Percentiles rank a stretch among this genome's conserved stretches.
phyloP scores from a whole-genome alignment of 2,797 vertebrate species.

The Pseudotriccus pelzelni region DNA sequence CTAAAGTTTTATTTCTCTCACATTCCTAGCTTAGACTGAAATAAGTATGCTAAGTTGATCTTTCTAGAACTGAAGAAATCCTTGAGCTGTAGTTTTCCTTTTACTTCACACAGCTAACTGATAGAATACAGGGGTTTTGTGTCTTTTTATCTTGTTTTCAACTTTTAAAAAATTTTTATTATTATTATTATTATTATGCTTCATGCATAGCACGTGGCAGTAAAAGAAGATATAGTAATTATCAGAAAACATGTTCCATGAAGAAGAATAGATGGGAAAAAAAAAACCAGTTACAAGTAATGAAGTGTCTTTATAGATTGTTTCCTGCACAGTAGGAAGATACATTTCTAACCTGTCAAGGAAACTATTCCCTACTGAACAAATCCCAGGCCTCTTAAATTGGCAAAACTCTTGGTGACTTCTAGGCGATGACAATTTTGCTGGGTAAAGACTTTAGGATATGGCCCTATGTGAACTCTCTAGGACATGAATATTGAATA shows the following conservation, averaged over 20 bases:
- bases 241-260: background rate
- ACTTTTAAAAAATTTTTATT: background rate
- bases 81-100: background rate
- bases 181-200: background rate
- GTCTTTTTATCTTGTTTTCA: background rate
- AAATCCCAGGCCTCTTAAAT: background rate
- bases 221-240: background rate
- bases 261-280: background rate
- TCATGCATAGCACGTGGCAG: background rate
- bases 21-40: background rate
- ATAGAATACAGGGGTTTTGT: background rate
- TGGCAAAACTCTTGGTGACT: background rate
- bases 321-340: background rate
- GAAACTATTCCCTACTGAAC: background rate
- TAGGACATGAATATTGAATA: background rate
- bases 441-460: background rate
- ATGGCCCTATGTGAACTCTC: background rate
- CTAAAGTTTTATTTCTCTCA: background rate
- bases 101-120: background rate
- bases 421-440: background rate
- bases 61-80: background rate
- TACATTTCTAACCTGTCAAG: background rate
- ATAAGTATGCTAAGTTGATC: background rate
- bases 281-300: background rate
- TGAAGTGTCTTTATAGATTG: background rate